phyloP scores from a whole-genome alignment of 2,888 invertebrate species.

The Drosophila prolongata region DNA sequence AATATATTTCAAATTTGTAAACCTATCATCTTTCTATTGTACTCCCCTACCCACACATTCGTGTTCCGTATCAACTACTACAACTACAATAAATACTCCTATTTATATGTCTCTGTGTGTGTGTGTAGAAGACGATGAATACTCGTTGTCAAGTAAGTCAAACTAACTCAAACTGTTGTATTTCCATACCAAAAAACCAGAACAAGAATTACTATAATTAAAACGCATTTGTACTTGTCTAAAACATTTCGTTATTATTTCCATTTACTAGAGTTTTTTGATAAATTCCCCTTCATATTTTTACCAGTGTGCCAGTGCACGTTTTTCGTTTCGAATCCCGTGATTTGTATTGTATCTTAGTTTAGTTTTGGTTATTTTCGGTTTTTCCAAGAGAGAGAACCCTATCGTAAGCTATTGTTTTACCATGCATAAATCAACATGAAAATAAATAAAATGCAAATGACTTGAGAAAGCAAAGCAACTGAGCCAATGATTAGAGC shows the following conservation, averaged over 20 bases:
- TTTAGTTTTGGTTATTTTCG: conserved; percentile 10
- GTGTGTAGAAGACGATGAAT: conserved; percentile 86
- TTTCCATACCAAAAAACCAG: conserved; percentile 13
- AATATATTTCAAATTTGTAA: conserved; percentile 38
- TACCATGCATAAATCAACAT: conserved; percentile 41
- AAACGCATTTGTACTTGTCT: conserved; percentile 57
- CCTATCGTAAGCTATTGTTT: conserved; percentile 40
- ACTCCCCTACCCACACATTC: conserved; percentile 52
- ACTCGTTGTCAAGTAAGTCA: conserved; percentile 88
- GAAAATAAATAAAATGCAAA: conserved; percentile 30
- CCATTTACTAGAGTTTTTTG: conserved; percentile 42
- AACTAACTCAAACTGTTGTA: conserved; percentile 56
- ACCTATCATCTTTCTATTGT: conserved; percentile 53
- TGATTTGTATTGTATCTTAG: conserved; percentile 36
- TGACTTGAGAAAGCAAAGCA: conserved; percentile 49
- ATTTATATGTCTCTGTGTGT: conserved; percentile 76
- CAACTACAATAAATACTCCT: conserved; percentile 72
- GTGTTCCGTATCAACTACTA: conserved; percentile 50
- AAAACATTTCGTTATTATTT: conserved; percentile 30
- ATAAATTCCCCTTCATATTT: conserved; percentile 27
- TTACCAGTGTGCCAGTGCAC: conserved; percentile 69
- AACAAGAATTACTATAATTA: conserved; percentile 17
- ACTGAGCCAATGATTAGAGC: conserved; percentile 43
- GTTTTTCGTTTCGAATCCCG: conserved; percentile 35
- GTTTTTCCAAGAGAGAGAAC: conserved; percentile 6